A percentile compares a stretch with the other conserved stretches of the same genome.
phyloP scores from a whole-genome alignment of 2,113 vertebrate genomes.

The Ploceus nigricollis region DNA sequence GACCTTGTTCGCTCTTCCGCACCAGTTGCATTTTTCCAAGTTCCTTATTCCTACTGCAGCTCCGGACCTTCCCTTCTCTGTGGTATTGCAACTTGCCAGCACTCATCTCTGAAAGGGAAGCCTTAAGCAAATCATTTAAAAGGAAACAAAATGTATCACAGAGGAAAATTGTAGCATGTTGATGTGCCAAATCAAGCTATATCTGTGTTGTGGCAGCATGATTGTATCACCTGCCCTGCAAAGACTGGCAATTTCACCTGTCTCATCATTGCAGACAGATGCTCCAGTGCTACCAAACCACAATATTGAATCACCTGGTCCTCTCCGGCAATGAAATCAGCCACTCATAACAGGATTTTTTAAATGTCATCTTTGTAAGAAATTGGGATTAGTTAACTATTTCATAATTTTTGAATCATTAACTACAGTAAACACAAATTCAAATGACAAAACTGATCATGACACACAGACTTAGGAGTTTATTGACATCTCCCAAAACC shows the following conservation, averaged over 20 bases:
- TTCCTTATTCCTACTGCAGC: constrained; percentile 29
- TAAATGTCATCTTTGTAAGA: background rate
- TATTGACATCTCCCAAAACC: background rate
- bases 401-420: background rate
- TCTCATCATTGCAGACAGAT: background rate
- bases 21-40: constrained; percentile 58
- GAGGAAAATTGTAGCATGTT: background rate
- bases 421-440: background rate
- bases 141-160: background rate
- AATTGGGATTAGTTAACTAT: background rate
- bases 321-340: background rate
- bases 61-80: constrained; percentile 41
- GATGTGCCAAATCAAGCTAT: background rate
- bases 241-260: background rate
- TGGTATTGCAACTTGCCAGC: background rate
- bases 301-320: background rate
- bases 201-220: background rate
- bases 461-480: background rate
- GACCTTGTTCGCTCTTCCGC: constrained; percentile 63
- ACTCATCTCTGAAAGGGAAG: constrained; percentile 4
- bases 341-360: background rate
- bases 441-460: background rate
- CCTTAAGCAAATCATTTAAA: background rate
- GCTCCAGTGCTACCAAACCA: background rate
- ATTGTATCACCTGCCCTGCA: background rate